Evolutionary conservation across 2,888 invertebrate species (phyloP).

Genomic region (Pycnomerus fuliginosus): DNA sequence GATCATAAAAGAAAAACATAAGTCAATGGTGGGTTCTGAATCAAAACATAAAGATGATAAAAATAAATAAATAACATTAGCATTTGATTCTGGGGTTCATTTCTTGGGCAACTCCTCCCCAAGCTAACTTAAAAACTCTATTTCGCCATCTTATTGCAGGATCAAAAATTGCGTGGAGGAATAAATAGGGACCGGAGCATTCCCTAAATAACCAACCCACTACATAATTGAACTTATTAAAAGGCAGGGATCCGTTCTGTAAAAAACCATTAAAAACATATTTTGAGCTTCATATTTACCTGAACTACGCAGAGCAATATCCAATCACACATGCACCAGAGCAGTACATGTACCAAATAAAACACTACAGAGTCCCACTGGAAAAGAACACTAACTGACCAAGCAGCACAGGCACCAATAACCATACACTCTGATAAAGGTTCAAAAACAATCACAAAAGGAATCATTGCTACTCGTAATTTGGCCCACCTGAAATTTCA

Average conservation of each 20-base stretch:
- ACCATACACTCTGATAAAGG: slow-evolving; percentile 95
- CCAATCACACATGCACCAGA: slow-evolving; percentile 98
- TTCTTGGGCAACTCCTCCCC: slow-evolving; percentile 95
- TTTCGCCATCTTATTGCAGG: slow-evolving; percentile 93
- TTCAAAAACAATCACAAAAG: slow-evolving; percentile 86
- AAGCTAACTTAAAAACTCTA: slow-evolving; percentile 84
- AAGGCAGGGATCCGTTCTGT: slow-evolving; percentile 87
- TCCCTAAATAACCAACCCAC: slow-evolving; percentile 95
- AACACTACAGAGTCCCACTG: slow-evolving; percentile 88
- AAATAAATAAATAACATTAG: slow-evolving; percentile 39
- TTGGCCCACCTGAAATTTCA: slow-evolving; percentile 91
- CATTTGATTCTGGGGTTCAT: slow-evolving; percentile 73
- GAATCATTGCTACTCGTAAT: slow-evolving; percentile 92
- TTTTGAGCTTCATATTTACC: slow-evolving; percentile 49
- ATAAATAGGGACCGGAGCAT: slow-evolving; percentile 84
- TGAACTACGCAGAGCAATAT: slow-evolving; percentile 84
- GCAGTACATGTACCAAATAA: slow-evolving; percentile 86
- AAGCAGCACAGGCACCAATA: slow-evolving; percentile 87
- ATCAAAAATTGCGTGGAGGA: slow-evolving; percentile 81
- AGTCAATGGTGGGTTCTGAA: slow-evolving; percentile 16
- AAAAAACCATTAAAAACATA: slow-evolving; percentile 38
- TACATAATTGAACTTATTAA: slow-evolving; percentile 90
- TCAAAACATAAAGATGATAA: slow-evolving; percentile 6
- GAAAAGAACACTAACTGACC: slow-evolving; percentile 81
- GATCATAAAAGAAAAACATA: slow-evolving; percentile 8